Evolutionary conservation across 2,113 vertebrate genomes (phyloP).

Genomic region (Ptilorrhoa leucosticta): DNA sequence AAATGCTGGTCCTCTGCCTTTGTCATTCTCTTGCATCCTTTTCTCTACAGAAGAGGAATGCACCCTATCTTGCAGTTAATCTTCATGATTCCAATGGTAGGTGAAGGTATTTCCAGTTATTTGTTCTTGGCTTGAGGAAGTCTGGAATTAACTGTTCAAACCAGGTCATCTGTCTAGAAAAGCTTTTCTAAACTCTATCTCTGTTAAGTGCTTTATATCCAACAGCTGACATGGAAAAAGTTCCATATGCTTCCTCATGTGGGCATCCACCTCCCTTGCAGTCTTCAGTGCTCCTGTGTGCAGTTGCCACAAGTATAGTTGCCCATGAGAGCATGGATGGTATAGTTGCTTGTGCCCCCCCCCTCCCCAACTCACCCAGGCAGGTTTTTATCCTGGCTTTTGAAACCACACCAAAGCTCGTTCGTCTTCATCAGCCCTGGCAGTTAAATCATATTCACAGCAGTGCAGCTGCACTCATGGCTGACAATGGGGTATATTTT

Average conservation of each 20-base stretch:
- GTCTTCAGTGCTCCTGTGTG: neutral
- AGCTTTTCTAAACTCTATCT: neutral
- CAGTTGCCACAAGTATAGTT: neutral
- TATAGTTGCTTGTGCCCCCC: neutral
- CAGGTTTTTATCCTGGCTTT: neutral
- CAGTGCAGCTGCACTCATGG: neutral
- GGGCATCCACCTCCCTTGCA: neutral
- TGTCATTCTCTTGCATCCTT: neutral
- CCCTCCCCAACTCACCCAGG: accelerated
- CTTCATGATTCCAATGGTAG: neutral
- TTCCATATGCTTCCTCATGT: neutral
- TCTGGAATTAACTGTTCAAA: constrained; percentile 23
- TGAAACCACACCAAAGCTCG: neutral
- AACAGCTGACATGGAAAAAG: neutral
- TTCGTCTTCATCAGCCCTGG: constrained; percentile 47
- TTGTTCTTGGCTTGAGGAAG: neutral
- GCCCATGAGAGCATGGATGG: neutral
- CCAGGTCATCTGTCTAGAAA: neutral
- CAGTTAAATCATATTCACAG: constrained; percentile 36
- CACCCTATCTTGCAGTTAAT: neutral
- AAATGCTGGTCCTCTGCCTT: neutral
- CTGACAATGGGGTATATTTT: constrained; percentile 39
- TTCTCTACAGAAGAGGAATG: neutral
- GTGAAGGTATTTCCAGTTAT: neutral
- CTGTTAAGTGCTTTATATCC: neutral